Evolutionary conservation across 2,797 vertebrate species (phyloP).

Genomic region (Danionella dracula): DNA sequence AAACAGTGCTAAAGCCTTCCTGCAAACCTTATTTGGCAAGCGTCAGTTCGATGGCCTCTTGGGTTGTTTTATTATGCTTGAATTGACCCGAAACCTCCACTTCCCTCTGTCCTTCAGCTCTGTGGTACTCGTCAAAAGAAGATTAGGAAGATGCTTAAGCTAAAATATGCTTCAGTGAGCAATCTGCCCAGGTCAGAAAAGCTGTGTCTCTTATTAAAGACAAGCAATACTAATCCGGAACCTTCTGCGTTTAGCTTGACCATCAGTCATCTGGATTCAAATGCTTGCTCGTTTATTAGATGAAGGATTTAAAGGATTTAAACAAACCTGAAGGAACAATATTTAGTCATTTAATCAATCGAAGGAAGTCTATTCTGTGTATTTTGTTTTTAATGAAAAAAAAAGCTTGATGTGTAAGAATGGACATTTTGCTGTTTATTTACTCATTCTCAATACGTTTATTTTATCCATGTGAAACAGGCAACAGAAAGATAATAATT

Average conservation of each 20-base stretch:
- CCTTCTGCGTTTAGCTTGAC: not conserved
- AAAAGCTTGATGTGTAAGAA: too few species aligned
- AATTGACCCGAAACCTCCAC: slow-evolving; percentile 11
- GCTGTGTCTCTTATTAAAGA: not conserved
- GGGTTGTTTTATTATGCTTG: slow-evolving; percentile 50
- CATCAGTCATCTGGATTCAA: not conserved
- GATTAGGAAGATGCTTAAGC: slow-evolving; percentile 8
- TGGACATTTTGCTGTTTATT: too few species aligned
- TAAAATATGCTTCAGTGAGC: slow-evolving; percentile 55
- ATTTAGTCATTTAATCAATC: not conserved
- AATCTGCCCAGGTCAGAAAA: slow-evolving; percentile 38
- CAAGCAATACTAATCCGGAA: slow-evolving; percentile 3
- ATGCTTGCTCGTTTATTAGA: not conserved
- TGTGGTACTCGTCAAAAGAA: not conserved
- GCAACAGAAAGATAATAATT: too few species aligned
- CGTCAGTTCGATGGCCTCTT: not conserved
- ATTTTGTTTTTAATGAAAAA: too few species aligned
- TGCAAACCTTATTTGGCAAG: too few species aligned
- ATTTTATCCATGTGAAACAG: too few species aligned
- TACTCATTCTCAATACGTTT: too few species aligned
- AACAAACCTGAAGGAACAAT: not conserved
- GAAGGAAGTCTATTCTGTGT: not conserved
- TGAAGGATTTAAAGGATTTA: not conserved
- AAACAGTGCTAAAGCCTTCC: too few species aligned
- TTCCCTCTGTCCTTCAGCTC: slow-evolving; percentile 15